Base-by-base conservation (phyloP, 1,140 invertebrate species). In the Vanessa atalanta region DNA sequence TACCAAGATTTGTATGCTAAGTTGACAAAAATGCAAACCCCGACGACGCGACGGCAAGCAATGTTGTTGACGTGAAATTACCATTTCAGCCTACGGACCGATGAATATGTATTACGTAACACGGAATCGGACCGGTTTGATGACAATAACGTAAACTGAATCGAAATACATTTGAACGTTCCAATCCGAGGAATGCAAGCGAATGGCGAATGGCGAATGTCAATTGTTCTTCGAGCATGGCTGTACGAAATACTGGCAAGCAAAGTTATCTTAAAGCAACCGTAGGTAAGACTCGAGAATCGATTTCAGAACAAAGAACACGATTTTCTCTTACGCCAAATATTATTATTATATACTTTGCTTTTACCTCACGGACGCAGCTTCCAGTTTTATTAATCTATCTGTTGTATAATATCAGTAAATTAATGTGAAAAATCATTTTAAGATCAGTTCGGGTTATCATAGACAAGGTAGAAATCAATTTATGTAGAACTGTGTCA, bases 101-200 rank as follows among this genome's bases (percentile, higher is more conserved):
- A 91, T 91, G 84, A 89, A 89, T 91, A 89, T 89, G 84, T 89
- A 91, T 89, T 83, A 72, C 76, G 72, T 71, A 77, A 73, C 71
- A 68, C 67, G 77, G 80, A 81, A 86, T 87, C 78, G 80, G 78
- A 81, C 79, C 82, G 79, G 72, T 83, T 83, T 82, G 78, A 84
- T 84, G 79, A 82, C 83, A 84, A 78, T 79, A 75, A 76, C 63
- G 72, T 76, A 76, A 81, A 75, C 73, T 70, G 64, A 73, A 64
- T 73, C 69, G 65, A 77, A 71, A 78, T 78, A 78, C 63, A 80
- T 80, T 80, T 70, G 64, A 80, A 57, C 74, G 70, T 76, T 72
- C 47, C 48, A 48, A 67, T 66, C 43, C 51, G 63, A 47, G 50
- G n/a, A 72, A 65, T 65, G 70, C 61, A 47, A 64, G 20, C 65